Evolutionary conservation across 2,113 vertebrate species (phyloP).

Genomic region (Neolamprologus kungweensis): DNA sequence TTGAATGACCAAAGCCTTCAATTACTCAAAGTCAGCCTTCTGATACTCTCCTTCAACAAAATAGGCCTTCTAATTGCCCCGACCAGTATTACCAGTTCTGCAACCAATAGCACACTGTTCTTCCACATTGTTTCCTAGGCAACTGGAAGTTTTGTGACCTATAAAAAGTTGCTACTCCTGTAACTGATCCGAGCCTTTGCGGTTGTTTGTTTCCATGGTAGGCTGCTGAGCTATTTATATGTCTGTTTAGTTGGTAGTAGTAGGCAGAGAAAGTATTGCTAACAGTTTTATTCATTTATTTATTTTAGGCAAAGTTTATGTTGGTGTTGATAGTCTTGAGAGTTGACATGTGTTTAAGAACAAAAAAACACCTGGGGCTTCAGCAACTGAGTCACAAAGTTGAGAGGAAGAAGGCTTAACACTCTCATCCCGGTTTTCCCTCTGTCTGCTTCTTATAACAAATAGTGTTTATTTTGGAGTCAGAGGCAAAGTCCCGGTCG

Average conservation of each 20-base stretch:
- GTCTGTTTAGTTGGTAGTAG: conserved; percentile 24
- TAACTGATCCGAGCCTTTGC: conserved; percentile 55
- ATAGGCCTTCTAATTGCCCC: conserved; percentile 55
- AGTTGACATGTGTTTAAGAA: conserved; percentile 5
- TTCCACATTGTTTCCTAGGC: conserved; percentile 63
- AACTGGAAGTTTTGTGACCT: conserved; percentile 71
- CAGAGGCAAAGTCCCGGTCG: conserved; percentile 27
- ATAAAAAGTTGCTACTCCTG: conserved; percentile 68
- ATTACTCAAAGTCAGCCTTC: conserved; percentile 47
- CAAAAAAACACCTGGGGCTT: conserved; percentile 15
- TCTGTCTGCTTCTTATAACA: conserved; percentile 15
- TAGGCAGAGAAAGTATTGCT: conserved; percentile 4
- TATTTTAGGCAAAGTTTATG: neutral
- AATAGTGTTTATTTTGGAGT: conserved; percentile 60
- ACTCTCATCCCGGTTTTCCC: conserved; percentile 4
- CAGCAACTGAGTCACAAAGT: conserved; percentile 36
- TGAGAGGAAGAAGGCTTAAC: conserved; percentile 32
- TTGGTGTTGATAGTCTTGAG: neutral
- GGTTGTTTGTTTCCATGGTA: conserved; percentile 62
- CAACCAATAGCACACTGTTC: conserved; percentile 50
- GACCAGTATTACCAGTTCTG: conserved; percentile 68
- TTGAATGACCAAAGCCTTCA: conserved; percentile 58
- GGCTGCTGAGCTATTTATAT: conserved; percentile 62
- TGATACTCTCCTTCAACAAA: conserved; percentile 59
- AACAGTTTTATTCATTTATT: neutral